phyloP scores from a whole-genome alignment of 2,113 vertebrate genomes.

The Planiliza haematocheilus region DNA sequence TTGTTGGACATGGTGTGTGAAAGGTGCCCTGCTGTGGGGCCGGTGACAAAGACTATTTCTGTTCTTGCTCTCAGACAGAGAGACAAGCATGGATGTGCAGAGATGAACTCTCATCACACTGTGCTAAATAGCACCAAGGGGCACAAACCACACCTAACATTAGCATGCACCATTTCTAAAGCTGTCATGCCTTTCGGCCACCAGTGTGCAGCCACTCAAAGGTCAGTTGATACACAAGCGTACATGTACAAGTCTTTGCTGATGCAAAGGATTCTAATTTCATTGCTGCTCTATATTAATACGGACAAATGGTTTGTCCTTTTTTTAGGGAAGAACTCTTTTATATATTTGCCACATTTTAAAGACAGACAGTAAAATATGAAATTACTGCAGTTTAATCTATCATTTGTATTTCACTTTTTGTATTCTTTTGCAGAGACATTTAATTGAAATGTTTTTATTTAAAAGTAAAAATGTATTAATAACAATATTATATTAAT shows the following conservation, averaged over 20 bases:
- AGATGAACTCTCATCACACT: constrained; percentile 67
- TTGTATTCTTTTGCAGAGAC: no score
- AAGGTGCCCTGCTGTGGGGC: constrained; percentile 66
- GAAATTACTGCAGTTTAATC: no score
- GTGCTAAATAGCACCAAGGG: constrained; percentile 63
- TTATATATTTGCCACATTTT: neutral
- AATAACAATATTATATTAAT: no score
- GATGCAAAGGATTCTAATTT: neutral
- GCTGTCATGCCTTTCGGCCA: constrained; percentile 44
- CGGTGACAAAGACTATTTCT: constrained; percentile 73
- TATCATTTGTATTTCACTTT: no score
- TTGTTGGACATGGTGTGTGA: constrained; percentile 65
- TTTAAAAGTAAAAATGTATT: no score
- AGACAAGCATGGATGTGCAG: constrained; percentile 57
- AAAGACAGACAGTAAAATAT: neutral
- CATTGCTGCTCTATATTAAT: neutral
- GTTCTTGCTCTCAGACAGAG: constrained; percentile 56
- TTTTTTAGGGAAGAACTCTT: neutral
- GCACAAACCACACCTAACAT: constrained; percentile 60
- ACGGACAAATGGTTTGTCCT: neutral
- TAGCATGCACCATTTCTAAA: constrained; percentile 55
- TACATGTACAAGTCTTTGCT: constrained; percentile 17
- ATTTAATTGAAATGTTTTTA: no score
- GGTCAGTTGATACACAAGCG: constrained; percentile 42
- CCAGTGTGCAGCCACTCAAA: constrained; percentile 33